Evolutionary conservation across 2,797 vertebrate species (phyloP).

Genomic region (Atherinosoma microstoma): DNA sequence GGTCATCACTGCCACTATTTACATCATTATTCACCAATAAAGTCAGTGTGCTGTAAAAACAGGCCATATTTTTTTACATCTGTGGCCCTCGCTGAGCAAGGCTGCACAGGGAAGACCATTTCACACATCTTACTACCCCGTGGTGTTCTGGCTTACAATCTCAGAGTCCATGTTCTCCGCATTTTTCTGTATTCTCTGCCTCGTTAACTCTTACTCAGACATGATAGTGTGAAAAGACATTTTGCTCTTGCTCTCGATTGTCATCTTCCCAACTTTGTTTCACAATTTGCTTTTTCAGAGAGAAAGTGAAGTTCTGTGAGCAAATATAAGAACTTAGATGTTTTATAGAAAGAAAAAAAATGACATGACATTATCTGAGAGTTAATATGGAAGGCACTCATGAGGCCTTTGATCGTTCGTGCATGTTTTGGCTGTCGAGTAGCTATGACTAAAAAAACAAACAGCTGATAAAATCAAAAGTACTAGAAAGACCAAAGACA

Average conservation of each 20-base stretch:
- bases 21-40: constrained; percentile 64
- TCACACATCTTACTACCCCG: constrained; percentile 75
- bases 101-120: constrained; percentile 68
- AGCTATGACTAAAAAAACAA: constrained; percentile 40
- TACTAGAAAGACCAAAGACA: constrained; percentile 15
- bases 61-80: constrained; percentile 73
- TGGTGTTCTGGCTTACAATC: constrained; percentile 68
- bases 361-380: constrained; percentile 37
- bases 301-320: constrained; percentile 16
- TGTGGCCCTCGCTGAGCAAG: constrained; percentile 68
- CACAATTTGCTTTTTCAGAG: constrained; percentile 53
- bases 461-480: constrained; percentile 57
- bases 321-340: not conserved
- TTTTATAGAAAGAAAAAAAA: constrained; percentile 28
- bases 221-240: constrained; percentile 70
- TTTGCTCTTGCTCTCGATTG: constrained; percentile 50
- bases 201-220: constrained; percentile 79
- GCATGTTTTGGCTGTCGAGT: constrained; percentile 42
- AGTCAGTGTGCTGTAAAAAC: constrained; percentile 73
- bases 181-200: constrained; percentile 65
- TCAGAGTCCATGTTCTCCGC: constrained; percentile 61
- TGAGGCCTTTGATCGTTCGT: constrained; percentile 48
- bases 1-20: constrained; percentile 40
- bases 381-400: constrained; percentile 41
- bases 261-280: constrained; percentile 66